phyloP scores from a whole-genome alignment of 2,113 vertebrate genomes.

The Antechinus flavipes region DNA sequence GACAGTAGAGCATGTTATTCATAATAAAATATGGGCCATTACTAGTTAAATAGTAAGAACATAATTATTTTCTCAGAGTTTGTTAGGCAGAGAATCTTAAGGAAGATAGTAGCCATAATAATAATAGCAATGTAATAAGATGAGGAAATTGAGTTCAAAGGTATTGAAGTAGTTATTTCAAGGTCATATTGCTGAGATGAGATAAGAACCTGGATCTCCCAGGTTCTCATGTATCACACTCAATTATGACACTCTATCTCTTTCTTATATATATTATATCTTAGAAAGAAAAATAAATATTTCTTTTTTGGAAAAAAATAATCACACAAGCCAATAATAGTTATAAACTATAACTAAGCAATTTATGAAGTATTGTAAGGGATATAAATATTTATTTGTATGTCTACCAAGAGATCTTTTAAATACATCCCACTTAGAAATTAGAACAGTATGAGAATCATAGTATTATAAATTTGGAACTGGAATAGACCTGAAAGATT shows the following conservation, averaged over 20 bases:
- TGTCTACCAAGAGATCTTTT: background rate
- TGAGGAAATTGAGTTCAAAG: no score
- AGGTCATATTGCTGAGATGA: no score
- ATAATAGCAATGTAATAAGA: no score
- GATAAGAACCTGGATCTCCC: no score
- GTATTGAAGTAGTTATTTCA: no score
- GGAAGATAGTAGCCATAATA: conserved; percentile 54
- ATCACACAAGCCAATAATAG: background rate
- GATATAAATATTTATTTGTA: background rate
- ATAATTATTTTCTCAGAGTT: conserved; percentile 81
- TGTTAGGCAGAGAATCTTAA: conserved; percentile 75
- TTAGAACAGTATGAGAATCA: background rate
- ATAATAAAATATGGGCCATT: conserved; percentile 83
- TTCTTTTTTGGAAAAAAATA: no score
- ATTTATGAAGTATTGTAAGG: background rate
- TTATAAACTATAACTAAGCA: background rate
- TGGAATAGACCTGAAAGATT: no score
- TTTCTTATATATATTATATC: no score
- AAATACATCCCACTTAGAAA: background rate
- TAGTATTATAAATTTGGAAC: no score
- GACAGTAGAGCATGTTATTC: conserved; percentile 72
- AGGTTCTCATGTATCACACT: no score
- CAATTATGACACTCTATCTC: no score
- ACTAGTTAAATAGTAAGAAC: conserved; percentile 79
- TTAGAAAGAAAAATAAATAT: no score